These are phyloP conservation scores for Drosophila bifasciata DNA, from an alignment of 1,140 invertebrate species.

Conservation along the genomic window DNA sequence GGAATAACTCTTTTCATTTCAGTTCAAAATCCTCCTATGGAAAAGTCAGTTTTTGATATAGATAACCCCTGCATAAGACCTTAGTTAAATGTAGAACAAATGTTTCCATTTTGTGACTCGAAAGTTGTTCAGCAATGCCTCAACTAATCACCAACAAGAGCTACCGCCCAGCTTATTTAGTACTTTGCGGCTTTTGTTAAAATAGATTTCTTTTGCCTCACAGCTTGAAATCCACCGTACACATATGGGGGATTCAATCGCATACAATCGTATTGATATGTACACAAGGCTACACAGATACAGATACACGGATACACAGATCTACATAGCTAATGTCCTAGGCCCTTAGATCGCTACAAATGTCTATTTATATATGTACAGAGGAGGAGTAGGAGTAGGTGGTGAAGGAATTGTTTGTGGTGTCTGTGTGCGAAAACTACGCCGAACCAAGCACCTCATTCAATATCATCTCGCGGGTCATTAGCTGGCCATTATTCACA, in stretches of 20 bases:
- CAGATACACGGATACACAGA: slow-evolving; percentile 9
- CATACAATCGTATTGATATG: slow-evolving; percentile 20
- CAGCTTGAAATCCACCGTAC: slow-evolving; percentile 2
- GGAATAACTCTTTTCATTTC: no score
- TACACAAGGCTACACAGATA: slow-evolving; percentile 36
- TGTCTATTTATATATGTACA: slow-evolving; percentile 77
- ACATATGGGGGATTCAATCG: no score
- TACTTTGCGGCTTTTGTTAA: slow-evolving; percentile 23
- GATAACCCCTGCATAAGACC: no score
- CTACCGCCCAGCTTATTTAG: slow-evolving; percentile 5
- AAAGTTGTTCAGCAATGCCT: no score
- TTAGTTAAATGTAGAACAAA: no score
- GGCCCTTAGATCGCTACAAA: slow-evolving; percentile 55
- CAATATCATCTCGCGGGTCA: slow-evolving; percentile 76
- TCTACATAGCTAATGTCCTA: slow-evolving; percentile 53
- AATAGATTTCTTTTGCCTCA: slow-evolving; percentile 6
- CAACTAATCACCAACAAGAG: neutral
- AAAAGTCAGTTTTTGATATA: no score
- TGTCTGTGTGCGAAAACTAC: slow-evolving; percentile 46
- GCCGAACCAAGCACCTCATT: slow-evolving; percentile 76
- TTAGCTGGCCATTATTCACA: slow-evolving; percentile 77
- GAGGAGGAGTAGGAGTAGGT: slow-evolving; percentile 14
- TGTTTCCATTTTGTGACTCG: no score
- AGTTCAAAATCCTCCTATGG: no score
- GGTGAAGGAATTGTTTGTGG: slow-evolving; percentile 23